Conservation (phyloP, 1,140 invertebrate genomes). For the Sitophilus oryzae region DNA sequence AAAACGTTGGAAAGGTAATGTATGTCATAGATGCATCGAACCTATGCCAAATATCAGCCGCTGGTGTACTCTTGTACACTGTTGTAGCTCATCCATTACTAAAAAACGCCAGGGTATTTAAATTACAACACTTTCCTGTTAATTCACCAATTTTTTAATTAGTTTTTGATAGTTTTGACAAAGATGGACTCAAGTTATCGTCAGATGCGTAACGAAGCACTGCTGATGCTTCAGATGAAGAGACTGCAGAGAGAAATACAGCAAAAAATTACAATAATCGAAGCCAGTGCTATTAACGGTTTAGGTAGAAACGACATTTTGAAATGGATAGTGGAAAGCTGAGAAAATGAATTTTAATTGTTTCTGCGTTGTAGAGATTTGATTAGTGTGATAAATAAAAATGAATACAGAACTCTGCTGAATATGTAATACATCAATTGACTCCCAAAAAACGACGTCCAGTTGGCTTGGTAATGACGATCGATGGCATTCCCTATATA, state of each 20-base stretch:
- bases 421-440: no score
- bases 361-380: no score
- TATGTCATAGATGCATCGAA: slow-evolving; percentile 74
- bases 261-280: slow-evolving; percentile 61
- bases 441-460: no score
- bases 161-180: slow-evolving; percentile 66
- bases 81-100: slow-evolving; percentile 63
- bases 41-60: slow-evolving; percentile 74
- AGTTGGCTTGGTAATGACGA: no score
- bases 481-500: no score
- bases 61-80: slow-evolving; percentile 67
- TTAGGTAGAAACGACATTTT: slow-evolving; percentile 61
- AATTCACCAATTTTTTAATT: slow-evolving; percentile 31
- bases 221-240: slow-evolving; percentile 66
- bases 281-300: slow-evolving; percentile 65
- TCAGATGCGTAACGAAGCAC: slow-evolving; percentile 74
- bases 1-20: slow-evolving; percentile 62
- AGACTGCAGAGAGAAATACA: slow-evolving; percentile 58
- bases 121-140: neutral
- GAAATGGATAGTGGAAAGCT: slow-evolving; percentile 61
- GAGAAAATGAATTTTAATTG: no score
- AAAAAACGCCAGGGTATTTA: slow-evolving; percentile 53
- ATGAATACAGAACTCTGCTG: no score
- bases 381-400: no score
- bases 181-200: slow-evolving; percentile 79